Evolutionary conservation across 2,113 vertebrate genomes (phyloP).

Genomic region (Oncorhynchus tshawytscha): DNA sequence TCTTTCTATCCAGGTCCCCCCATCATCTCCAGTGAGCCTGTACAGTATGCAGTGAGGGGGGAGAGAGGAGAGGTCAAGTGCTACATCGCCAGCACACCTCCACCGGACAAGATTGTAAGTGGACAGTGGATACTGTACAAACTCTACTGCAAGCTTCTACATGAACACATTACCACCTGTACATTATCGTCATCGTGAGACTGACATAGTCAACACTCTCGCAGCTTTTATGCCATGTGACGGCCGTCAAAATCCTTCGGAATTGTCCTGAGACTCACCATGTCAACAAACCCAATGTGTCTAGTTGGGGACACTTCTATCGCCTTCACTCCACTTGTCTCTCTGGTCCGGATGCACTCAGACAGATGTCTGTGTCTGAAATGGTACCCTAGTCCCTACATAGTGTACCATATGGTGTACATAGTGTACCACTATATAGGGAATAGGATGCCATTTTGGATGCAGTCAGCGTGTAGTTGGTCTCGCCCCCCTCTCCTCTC

Average conservation of each 20-base stretch:
- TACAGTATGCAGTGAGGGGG: conserved; percentile 90
- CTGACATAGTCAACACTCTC: background rate
- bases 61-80: conserved; percentile 97
- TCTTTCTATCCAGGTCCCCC: conserved; percentile 82
- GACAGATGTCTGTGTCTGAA: no score
- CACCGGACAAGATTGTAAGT: conserved; percentile 96
- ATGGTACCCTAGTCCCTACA: no score
- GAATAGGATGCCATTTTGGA: no score
- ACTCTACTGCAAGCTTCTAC: no score
- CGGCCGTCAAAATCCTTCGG: conserved; percentile 59
- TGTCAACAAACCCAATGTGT: conserved; percentile 45
- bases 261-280: conserved; percentile 47
- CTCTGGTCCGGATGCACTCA: background rate
- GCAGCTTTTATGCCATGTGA: conserved; percentile 15
- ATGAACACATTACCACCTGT: no score
- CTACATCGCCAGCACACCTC: conserved; percentile 94
- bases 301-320: conserved; percentile 17
- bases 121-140: background rate
- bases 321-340: no score
- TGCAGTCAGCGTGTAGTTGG: no score
- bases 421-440: no score
- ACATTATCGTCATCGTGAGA: no score
- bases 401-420: no score
- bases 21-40: conserved; percentile 96
- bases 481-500: no score